Evolutionary conservation across 1,140 invertebrate species (phyloP), one percentile per base, ranked within the genome.

Genomic region (Helicoverpa armigera): DNA sequence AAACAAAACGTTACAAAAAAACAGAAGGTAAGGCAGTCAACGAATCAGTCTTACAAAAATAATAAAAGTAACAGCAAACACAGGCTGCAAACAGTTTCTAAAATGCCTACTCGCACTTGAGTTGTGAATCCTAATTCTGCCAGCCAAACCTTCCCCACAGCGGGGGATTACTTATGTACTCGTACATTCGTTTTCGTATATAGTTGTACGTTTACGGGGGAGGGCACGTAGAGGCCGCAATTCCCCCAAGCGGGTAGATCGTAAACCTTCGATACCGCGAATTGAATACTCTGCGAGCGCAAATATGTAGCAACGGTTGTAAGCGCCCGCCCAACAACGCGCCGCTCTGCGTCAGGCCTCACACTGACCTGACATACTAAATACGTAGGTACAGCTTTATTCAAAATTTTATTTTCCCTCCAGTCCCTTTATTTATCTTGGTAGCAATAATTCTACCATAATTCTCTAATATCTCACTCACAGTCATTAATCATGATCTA

Each of bases 201-300:
- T 89, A 90, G 88, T 67, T 82, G 79, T 81, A 79, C 80, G 79
- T 74, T 78, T 81, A 82, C 77, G 83, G 83, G 86, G 90, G 90
- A 86, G 87, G 87, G 89, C 84, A 89, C 87, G 88, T 87, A 88
- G 86, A 87, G 85, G 84, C 91, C 90, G 85, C 90, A 92, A 91
- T 91, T 92, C 89, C 92, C 92, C 91, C 87, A 84, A 88, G 88
- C 89, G 89, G 89, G 86, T 86, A 90, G 90, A 91, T 92, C 88
- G 88, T 90, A 91, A 92, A 90, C 89, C 91, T 91, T 84, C 89
- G 92, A 92, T 92, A 92, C 89, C 88, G 79, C 88, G 89, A 89
- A 92, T 93, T 92, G 89, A 92, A 92, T 89, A 87, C 88, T 85
- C 76, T 74, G 82, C 85, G 80, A 83, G 83, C 83, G 86, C 82